Evolutionary conservation across 2,113 vertebrate genomes (phyloP), one percentile per base, ranked within the genome.

Genomic region (Eupsittula cactorum): DNA sequence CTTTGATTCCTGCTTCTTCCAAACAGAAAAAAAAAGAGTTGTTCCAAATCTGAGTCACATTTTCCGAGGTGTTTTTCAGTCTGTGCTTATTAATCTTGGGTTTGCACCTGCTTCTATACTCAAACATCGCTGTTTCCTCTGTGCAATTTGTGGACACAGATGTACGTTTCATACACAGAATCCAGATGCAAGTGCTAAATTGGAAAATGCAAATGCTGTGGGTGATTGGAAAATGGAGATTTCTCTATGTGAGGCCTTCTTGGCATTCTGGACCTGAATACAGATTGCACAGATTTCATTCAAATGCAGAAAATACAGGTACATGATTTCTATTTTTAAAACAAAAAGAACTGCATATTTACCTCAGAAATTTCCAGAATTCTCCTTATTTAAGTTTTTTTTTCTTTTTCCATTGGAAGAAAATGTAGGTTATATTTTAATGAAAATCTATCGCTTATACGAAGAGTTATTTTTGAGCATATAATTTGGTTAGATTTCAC

Each of bases 81-180:
- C 31, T 57, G 17, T 31, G 29, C 82, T 82, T 94, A 91, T 91
- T 93, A 94, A 91, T 95, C 75, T 80, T 4, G 2, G 68, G 24
- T 91, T 90, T 94, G 90, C 87, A 96, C 78, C 95, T 97, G 95
- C 90, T 94, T 86, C 94, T 69, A 49, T 59, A 46, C 37, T 87
- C 67, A 65, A 18, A 91, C 52, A 73, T 82, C 67, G 78, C 83
- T 87, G 46, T 79, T 89, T 95, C 65, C 21, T 76, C 57, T 74
- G 9, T 70, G 59, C 67, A 69, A 63, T 93, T 95, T 82, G 78
- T 94, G 84, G 82, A 84, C 90, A 87, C 82, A 93, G 94, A 70
- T 95, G 90, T 73, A 69, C n/a, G 23, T 92, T 95, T 90, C 91
- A 85, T 42, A 76, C 78, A 80, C 12, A 85, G 59, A n/a, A 82